A percentile compares a stretch with the other conserved stretches of the same genome.
These are phyloP conservation scores for Drosophila antonietae DNA, from an alignment of 2,888 invertebrate species.

Conservation along the genomic window DNA sequence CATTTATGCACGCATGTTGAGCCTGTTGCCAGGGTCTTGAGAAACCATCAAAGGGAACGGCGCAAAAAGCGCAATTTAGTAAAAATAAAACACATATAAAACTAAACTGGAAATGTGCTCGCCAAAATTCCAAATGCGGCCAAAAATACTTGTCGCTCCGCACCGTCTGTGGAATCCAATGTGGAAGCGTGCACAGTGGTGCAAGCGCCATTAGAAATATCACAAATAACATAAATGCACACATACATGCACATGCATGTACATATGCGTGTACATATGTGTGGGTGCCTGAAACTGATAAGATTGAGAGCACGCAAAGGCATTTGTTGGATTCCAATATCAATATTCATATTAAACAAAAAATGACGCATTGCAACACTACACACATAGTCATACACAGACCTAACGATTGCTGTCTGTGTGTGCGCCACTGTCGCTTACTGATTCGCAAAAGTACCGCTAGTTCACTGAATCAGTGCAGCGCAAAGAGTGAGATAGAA, in stretches of 20 bases:
- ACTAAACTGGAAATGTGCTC: constrained; percentile 19
- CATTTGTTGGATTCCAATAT: constrained; percentile 20
- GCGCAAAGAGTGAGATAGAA: constrained; percentile 7
- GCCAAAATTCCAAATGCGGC: constrained; percentile 31
- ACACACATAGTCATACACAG: neutral
- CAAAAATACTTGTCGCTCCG: constrained; percentile 51
- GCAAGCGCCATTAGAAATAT: constrained; percentile 5
- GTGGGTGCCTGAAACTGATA: constrained; percentile 24
- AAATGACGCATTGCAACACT: constrained; percentile 30
- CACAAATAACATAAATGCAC: neutral
- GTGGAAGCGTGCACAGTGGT: constrained; percentile 39
- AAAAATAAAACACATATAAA: constrained; percentile 2
- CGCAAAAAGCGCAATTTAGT: constrained; percentile 35
- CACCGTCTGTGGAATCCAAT: constrained; percentile 25
- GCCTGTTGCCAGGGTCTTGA: constrained; percentile 35
- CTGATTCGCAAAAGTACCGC: constrained; percentile 34
- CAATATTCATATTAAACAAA: constrained; percentile 18
- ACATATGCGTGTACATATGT: neutral
- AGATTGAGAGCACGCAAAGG: neutral
- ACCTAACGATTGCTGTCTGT: constrained; percentile 2
- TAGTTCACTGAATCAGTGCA: constrained; percentile 14
- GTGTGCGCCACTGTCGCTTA: constrained; percentile 21
- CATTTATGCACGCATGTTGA: constrained; percentile 11
- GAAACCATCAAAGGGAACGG: constrained; percentile 39
- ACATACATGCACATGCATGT: neutral